A percentile compares a stretch with the other conserved stretches of the same genome.
Conservation (phyloP, 2,113 vertebrate species). For the Tragelaphus imberbis region DNA sequence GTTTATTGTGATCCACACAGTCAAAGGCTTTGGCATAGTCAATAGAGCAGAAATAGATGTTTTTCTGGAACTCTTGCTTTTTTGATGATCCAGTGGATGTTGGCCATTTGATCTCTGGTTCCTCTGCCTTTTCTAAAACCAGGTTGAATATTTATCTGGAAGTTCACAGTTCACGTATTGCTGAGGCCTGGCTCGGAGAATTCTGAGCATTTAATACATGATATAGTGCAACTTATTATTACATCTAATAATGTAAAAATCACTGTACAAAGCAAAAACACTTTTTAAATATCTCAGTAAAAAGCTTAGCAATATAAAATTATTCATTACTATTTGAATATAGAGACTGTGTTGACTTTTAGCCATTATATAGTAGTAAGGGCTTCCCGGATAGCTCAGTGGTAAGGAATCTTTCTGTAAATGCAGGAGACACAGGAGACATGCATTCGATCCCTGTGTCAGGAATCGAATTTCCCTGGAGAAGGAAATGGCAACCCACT, state of each 20-base stretch:
- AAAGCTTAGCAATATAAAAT: neutral
- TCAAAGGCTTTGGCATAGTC: no score
- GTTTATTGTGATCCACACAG: no score
- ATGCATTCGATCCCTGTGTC: neutral
- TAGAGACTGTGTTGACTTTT: neutral
- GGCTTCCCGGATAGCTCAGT: neutral
- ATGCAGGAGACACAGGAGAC: neutral
- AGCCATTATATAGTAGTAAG: neutral
- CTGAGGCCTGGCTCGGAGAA: neutral
- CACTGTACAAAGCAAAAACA: neutral
- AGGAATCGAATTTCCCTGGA: no score
- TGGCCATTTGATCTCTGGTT: neutral
- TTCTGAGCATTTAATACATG: neutral
- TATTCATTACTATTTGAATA: neutral
- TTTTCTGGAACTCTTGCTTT: neutral
- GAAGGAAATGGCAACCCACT: neutral
- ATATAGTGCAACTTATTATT: neutral
- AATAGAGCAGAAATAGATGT: neutral
- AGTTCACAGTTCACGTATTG: accelerated
- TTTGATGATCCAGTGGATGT: accelerated
- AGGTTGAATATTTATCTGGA: neutral
- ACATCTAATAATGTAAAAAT: neutral
- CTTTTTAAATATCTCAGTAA: neutral
- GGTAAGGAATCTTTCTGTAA: neutral
- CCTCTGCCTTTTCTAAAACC: neutral